A percentile compares a stretch with the other conserved stretches of the same genome.
These are phyloP conservation scores for Tetragonula carbonaria DNA, from an alignment of 2,888 invertebrate genomes.

Conservation along the genomic window DNA sequence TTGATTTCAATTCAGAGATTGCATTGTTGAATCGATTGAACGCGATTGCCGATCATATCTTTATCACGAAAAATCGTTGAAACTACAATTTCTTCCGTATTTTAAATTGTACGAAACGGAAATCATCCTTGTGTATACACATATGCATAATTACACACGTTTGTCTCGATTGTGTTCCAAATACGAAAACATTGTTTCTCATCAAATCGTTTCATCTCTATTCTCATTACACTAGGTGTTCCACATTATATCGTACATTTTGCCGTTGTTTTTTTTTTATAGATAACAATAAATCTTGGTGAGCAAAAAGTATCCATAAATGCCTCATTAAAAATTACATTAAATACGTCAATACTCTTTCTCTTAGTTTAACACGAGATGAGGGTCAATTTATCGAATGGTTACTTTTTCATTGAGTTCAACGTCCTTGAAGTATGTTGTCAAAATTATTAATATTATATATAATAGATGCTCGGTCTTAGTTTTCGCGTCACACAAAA, in stretches of 20 bases:
- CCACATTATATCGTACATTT: too few species aligned
- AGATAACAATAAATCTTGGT: too few species aligned
- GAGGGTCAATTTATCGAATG: not conserved
- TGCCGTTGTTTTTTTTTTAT: too few species aligned
- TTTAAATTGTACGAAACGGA: not conserved
- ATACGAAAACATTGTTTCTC: not conserved
- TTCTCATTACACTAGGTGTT: too few species aligned
- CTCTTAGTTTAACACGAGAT: too few species aligned
- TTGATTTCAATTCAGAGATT: not conserved
- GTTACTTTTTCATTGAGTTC: not conserved
- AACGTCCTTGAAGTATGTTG: not conserved
- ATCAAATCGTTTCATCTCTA: not conserved
- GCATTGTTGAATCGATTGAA: not conserved
- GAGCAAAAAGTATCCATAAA: too few species aligned
- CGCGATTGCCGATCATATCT: not conserved
- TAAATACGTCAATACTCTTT: too few species aligned
- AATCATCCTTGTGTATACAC: constrained; percentile 1
- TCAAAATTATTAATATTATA: not conserved
- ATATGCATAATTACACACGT: not conserved
- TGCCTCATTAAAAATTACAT: too few species aligned
- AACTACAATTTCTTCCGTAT: not conserved
- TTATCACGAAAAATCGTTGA: not conserved
- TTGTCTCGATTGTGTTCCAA: constrained; percentile 7
- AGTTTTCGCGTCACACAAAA: not conserved
- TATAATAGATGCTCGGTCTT: not conserved